Conservation (phyloP, 1,140 invertebrate genomes). For the Chionoecetes opilio region DNA sequence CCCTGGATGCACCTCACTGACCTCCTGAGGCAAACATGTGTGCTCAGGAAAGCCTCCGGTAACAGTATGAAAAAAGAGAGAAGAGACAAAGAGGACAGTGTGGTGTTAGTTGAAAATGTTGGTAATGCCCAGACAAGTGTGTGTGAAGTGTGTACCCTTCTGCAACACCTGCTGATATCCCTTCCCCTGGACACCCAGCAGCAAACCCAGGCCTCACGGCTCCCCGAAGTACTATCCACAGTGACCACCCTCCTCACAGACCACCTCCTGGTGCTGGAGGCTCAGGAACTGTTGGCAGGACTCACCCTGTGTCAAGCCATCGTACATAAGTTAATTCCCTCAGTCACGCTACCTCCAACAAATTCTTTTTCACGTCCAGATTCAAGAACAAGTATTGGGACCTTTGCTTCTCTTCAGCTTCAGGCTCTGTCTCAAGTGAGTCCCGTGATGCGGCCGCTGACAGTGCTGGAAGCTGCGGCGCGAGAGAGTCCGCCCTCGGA, state of each 20-base stretch:
- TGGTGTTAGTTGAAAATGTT: conserved; percentile 78
- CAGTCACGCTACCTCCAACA: conserved; percentile 69
- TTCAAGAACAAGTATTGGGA: conserved; percentile 70
- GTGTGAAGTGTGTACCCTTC: conserved; percentile 87
- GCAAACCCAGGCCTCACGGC: conserved; percentile 75
- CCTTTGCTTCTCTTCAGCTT: conserved; percentile 70
- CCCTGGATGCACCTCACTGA: conserved; percentile 87
- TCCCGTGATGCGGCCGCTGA: conserved; percentile 28
- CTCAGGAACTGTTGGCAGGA: conserved; percentile 77
- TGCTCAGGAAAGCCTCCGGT: conserved; percentile 3
- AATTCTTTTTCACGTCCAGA: conserved; percentile 69
- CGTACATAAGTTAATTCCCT: conserved; percentile 81
- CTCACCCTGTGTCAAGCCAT: conserved; percentile 79
- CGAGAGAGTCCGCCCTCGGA: conserved; percentile 72
- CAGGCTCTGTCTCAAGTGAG: conserved; percentile 53
- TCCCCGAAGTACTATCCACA: conserved; percentile 78
- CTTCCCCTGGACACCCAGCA: conserved; percentile 90
- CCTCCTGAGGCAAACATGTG: conserved; percentile 67
- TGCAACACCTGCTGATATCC: conserved; percentile 91
- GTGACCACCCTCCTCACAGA: conserved; percentile 80
- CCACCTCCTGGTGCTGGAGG: conserved; percentile 67
- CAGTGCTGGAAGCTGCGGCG: conserved; percentile 61
- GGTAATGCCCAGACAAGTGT: conserved; percentile 82
- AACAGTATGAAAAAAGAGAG: conserved; percentile 16
- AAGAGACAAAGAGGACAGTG: conserved; percentile 23